phyloP scores from a whole-genome alignment of 2,888 invertebrate species.

The Cantharis nigra region DNA sequence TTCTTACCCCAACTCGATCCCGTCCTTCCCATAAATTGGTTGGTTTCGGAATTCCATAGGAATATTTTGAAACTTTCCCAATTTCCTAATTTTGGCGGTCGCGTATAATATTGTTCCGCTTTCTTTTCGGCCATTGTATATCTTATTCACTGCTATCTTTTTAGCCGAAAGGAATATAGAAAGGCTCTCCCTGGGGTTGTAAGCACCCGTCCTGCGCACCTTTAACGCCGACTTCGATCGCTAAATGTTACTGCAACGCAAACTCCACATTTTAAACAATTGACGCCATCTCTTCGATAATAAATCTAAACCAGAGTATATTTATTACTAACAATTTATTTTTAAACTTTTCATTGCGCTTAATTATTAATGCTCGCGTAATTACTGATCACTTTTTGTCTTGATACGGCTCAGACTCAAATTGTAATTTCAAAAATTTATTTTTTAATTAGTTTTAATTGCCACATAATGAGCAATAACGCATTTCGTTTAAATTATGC shows the following conservation, averaged over 20 bases:
- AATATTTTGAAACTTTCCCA: conserved; percentile 86
- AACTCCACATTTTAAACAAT: conserved; percentile 4
- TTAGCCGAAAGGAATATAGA: conserved; percentile 43
- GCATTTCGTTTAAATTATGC: background rate
- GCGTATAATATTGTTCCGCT: conserved; percentile 76
- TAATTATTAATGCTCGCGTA: background rate
- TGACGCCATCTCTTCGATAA: conserved; percentile 21
- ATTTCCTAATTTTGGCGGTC: conserved; percentile 80
- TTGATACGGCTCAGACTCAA: background rate
- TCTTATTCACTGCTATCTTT: conserved; percentile 39
- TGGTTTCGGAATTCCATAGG: conserved; percentile 91
- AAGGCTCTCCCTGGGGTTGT: conserved; percentile 44
- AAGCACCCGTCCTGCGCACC: conserved; percentile 45
- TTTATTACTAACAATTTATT: background rate
- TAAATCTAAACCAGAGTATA: background rate
- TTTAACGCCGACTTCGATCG: conserved; percentile 43
- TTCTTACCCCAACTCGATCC: conserved; percentile 93
- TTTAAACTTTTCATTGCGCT: background rate
- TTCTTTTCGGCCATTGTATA: conserved; percentile 72
- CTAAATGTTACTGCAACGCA: conserved; percentile 23
- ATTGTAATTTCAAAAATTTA: background rate
- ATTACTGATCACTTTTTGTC: background rate
- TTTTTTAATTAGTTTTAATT: background rate
- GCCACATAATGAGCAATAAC: background rate
- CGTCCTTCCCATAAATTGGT: conserved; percentile 88